phyloP scores from a whole-genome alignment of 2,888 invertebrate genomes.

The Lobophora halterata region DNA sequence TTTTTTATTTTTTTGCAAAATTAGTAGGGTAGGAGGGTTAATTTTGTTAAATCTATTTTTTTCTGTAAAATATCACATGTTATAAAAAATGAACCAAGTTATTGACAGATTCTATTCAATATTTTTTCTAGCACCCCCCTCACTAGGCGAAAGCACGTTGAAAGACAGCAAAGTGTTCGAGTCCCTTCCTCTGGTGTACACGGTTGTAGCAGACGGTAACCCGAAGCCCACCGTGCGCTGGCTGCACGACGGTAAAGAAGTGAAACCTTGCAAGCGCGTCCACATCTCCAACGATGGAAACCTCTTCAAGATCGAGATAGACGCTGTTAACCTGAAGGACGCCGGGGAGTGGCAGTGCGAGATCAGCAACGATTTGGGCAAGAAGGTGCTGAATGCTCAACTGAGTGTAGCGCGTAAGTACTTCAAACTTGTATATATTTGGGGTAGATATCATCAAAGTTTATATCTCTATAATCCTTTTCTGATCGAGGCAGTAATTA shows the following conservation, averaged over 20 bases:
- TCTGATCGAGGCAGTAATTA: too few species aligned
- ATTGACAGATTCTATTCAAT: too few species aligned
- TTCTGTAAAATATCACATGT: too few species aligned
- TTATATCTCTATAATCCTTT: too few species aligned
- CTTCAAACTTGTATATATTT: neutral
- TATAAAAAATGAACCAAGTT: too few species aligned
- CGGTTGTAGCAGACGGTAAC: constrained; percentile 87
- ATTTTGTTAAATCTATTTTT: too few species aligned
- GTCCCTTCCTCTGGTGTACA: constrained; percentile 90
- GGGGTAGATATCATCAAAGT: too few species aligned
- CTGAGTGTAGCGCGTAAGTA: constrained; percentile 86
- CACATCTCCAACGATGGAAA: constrained; percentile 85
- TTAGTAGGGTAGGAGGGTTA: too few species aligned
- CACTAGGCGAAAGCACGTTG: constrained; percentile 86
- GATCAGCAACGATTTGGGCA: constrained; percentile 91
- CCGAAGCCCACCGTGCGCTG: constrained; percentile 90
- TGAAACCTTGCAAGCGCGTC: constrained; percentile 83
- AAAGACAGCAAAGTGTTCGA: constrained; percentile 88
- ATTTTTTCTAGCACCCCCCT: constrained; percentile 82
- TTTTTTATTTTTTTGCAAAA: neutral
- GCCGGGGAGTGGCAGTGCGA: constrained; percentile 91
- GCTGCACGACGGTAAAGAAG: constrained; percentile 88
- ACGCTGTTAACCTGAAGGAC: constrained; percentile 85
- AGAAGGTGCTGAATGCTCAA: constrained; percentile 86
- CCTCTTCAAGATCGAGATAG: constrained; percentile 86